phyloP scores from a whole-genome alignment of 2,888 invertebrate species.

The Folsomia candida region DNA sequence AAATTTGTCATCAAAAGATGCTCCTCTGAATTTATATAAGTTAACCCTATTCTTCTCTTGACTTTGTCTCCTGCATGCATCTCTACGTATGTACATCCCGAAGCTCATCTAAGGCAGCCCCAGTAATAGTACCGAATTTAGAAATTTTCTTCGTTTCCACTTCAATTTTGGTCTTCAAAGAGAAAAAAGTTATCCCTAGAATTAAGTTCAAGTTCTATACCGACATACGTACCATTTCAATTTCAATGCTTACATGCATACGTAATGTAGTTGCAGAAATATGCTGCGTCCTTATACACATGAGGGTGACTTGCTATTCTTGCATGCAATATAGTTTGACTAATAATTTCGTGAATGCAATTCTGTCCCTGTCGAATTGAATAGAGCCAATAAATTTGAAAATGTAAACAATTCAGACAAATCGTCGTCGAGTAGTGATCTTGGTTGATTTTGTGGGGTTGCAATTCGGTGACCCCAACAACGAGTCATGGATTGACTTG shows the following conservation, averaged over 20 bases:
- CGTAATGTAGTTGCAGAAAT: too few species aligned
- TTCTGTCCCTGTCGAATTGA: neutral
- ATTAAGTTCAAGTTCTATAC: too few species aligned
- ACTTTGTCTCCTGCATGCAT: constrained; percentile 21
- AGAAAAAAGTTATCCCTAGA: too few species aligned
- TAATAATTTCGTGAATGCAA: neutral
- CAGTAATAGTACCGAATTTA: neutral
- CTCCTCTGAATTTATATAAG: constrained; percentile 46
- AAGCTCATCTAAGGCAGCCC: neutral
- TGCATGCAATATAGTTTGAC: neutral
- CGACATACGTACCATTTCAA: too few species aligned
- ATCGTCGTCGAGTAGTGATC: constrained; percentile 19
- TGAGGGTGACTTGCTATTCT: neutral
- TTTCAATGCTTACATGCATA: too few species aligned
- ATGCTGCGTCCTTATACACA: too few species aligned
- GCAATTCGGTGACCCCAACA: constrained; percentile 35
- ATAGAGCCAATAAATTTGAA: constrained; percentile 1
- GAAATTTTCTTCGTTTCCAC: constrained; percentile 2
- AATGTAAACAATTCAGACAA: constrained; percentile 12
- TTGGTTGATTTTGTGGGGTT: constrained; percentile 22
- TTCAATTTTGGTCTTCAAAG: too few species aligned
- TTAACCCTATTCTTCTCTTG: constrained; percentile 26
- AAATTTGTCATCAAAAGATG: constrained; percentile 49
- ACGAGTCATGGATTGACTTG: constrained; percentile 35
- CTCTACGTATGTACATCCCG: constrained; percentile 2